Percentiles rank a stretch among this genome's conserved stretches.
Conservation (phyloP, 2,113 vertebrate species). For the Tursiops truncatus region DNA sequence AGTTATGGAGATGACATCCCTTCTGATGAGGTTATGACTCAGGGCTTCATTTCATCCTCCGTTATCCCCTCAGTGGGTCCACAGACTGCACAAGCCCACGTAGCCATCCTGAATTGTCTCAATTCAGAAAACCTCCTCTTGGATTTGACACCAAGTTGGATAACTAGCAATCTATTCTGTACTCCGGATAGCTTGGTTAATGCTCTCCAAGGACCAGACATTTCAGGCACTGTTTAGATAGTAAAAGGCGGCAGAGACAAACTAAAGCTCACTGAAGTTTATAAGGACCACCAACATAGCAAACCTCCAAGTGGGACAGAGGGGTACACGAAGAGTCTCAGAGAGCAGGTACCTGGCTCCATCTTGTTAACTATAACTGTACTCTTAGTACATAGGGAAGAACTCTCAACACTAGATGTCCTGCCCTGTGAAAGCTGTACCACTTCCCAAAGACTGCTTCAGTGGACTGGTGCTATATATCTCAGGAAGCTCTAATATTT, state of each 20-base stretch:
- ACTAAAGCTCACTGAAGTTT: background rate
- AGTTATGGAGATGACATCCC: background rate
- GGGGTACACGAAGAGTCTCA: background rate
- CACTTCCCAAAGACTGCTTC: background rate
- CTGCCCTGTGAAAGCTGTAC: background rate
- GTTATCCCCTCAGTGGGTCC: too few relatives aligned
- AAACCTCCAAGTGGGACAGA: background rate
- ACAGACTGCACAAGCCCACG: background rate
- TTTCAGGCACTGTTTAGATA: background rate
- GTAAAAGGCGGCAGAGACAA: conserved; percentile 23
- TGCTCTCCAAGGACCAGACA: background rate
- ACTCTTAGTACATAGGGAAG: background rate
- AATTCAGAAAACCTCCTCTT: background rate
- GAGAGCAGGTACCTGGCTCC: background rate
- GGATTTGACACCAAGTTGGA: background rate
- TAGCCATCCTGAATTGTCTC: background rate
- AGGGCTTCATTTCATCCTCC: background rate
- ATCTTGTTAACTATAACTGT: background rate
- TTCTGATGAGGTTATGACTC: background rate
- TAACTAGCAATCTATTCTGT: background rate
- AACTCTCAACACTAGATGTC: background rate
- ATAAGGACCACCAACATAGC: background rate
- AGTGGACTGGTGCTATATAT: background rate
- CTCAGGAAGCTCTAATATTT: background rate
- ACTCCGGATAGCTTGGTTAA: background rate